These are phyloP conservation scores for Coranthus polyacanthus DNA, from an alignment of 2,797 vertebrate species.

Conservation along the genomic window DNA sequence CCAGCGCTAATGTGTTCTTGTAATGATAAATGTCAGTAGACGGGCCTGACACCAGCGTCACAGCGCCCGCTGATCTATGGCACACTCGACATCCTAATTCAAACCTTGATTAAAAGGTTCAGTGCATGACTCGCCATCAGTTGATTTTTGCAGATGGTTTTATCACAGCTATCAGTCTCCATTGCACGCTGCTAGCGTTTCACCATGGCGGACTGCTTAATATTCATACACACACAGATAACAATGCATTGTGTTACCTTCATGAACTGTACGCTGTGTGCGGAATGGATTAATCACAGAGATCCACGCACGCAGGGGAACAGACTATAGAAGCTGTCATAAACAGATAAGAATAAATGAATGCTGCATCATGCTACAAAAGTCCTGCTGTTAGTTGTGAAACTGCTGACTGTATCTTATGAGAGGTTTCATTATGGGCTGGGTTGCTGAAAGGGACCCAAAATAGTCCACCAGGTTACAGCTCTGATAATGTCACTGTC, in stretches of 20 bases:
- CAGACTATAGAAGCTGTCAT: constrained; percentile 45
- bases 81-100: constrained; percentile 12
- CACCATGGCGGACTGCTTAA: constrained; percentile 46
- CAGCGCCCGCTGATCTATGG: constrained; percentile 30
- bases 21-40: constrained; percentile 57
- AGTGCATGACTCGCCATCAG: constrained; percentile 35
- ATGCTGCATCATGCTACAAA: constrained; percentile 25
- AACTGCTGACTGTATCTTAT: constrained; percentile 38
- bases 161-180: constrained; percentile 61
- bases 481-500: constrained; percentile 49
- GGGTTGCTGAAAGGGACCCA: background rate
- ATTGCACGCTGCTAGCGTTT: constrained; percentile 22
- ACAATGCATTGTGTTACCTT: constrained; percentile 63
- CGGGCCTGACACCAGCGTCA: constrained; percentile 29
- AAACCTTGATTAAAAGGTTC: constrained; percentile 51
- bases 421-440: constrained; percentile 25
- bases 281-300: constrained; percentile 66
- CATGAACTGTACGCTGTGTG: constrained; percentile 42
- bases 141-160: constrained; percentile 30
- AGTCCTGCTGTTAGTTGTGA: constrained; percentile 33
- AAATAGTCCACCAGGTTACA: constrained; percentile 23
- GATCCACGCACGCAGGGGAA: constrained; percentile 43
- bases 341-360: constrained; percentile 61
- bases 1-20: constrained; percentile 63
- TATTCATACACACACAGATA: constrained; percentile 68